phyloP scores from a whole-genome alignment of 2,113 vertebrate genomes.

The Callithrix jacchus region DNA sequence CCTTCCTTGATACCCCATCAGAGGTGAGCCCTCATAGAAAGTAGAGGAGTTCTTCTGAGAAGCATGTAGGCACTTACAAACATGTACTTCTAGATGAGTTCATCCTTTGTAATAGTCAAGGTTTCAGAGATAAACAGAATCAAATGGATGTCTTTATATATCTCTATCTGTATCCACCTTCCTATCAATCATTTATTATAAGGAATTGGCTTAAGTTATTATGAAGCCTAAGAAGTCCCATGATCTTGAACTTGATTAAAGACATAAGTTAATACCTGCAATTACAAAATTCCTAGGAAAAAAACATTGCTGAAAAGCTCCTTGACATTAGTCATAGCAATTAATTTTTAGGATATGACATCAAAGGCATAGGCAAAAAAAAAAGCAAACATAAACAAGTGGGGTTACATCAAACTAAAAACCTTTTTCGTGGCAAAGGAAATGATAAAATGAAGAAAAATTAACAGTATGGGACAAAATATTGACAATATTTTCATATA shows the following conservation, averaged over 20 bases:
- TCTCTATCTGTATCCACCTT: not conserved
- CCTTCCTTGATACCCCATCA: not conserved
- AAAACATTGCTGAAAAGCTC: not conserved
- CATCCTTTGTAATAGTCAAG: not conserved
- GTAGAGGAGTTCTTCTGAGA: not conserved
- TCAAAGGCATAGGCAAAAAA: not conserved
- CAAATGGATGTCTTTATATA: not conserved
- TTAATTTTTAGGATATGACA: not conserved
- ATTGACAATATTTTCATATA: not conserved
- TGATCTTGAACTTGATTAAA: not conserved
- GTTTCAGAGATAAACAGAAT: not conserved
- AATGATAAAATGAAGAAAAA: not conserved
- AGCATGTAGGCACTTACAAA: not conserved
- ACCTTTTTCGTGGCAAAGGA: not conserved
- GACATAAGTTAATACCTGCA: not conserved
- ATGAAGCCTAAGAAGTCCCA: not conserved
- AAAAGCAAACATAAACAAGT: not conserved
- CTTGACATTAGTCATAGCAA: not conserved
- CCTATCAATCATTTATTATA: not conserved
- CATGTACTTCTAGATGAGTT: not conserved
- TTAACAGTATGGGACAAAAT: not conserved
- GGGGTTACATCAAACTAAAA: not conserved
- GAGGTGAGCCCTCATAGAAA: fast-evolving
- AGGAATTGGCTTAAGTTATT: conserved; percentile 18
- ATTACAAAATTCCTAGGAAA: not conserved